Conservation (phyloP, 1,140 invertebrate species). For the Aleiodes sp. region DNA sequence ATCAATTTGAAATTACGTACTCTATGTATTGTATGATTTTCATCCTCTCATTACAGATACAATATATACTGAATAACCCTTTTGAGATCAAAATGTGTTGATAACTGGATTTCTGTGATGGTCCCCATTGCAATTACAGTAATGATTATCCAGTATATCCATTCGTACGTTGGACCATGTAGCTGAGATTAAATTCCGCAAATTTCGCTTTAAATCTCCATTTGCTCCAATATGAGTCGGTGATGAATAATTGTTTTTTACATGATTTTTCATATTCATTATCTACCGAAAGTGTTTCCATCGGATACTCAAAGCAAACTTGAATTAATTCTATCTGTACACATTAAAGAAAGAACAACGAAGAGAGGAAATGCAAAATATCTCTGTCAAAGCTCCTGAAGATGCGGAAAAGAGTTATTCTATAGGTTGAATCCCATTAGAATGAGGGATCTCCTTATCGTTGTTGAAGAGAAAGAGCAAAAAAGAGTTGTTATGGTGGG, state of each 20-base stretch:
- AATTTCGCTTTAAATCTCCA: too few relatives aligned
- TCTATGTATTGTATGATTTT: not conserved
- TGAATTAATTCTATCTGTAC: not conserved
- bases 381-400: not conserved
- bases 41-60: not conserved
- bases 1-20: not conserved
- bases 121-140: not conserved
- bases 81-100: conserved; percentile 14
- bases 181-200: too few relatives aligned
- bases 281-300: too few relatives aligned
- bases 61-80: too few relatives aligned
- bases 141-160: too few relatives aligned
- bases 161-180: not conserved
- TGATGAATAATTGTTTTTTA: too few relatives aligned
- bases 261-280: too few relatives aligned
- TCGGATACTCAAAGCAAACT: not conserved
- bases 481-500: not conserved
- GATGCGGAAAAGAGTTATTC: not conserved
- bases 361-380: not conserved
- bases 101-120: not conserved
- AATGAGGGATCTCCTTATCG: not conserved
- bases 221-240: too few relatives aligned
- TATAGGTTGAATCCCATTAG: not conserved
- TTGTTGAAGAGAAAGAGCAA: not conserved
- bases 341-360: not conserved